phyloP scores from a whole-genome alignment of 2,113 vertebrate genomes.

The Pseudonaja textilis region DNA sequence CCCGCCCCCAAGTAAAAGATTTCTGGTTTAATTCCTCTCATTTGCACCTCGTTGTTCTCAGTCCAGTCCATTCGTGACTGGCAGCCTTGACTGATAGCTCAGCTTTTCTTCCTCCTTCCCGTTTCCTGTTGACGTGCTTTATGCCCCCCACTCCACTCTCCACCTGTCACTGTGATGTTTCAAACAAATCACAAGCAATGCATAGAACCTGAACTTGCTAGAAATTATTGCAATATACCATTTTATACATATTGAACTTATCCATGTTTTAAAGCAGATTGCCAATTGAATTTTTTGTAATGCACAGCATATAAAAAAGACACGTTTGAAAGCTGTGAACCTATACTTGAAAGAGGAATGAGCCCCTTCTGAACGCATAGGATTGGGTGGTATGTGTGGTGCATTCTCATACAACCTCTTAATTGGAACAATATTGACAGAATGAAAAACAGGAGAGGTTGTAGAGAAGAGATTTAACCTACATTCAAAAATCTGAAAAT shows the following conservation, averaged over 20 bases:
- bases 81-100: conserved; percentile 81
- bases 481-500: neutral
- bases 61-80: conserved; percentile 81
- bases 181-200: conserved; percentile 60
- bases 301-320: neutral
- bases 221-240: conserved; percentile 38
- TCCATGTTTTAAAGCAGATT: neutral
- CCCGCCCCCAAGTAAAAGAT: conserved; percentile 45
- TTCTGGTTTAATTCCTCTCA: conserved; percentile 78
- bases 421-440: neutral
- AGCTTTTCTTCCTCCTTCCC: conserved; percentile 79
- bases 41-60: conserved; percentile 98
- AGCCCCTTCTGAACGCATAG: neutral
- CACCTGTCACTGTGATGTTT: conserved; percentile 60
- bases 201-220: conserved; percentile 57
- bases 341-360: neutral
- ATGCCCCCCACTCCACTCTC: conserved; percentile 47
- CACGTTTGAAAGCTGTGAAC: neutral
- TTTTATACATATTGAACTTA: neutral
- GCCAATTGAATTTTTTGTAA: neutral
- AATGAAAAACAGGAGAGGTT: neutral
- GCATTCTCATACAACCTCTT: neutral
- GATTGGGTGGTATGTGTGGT: neutral
- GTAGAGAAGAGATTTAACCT: neutral
- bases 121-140: conserved; percentile 63